phyloP scores from a whole-genome alignment of 1,140 invertebrate genomes.

The Carposina sasakii region DNA sequence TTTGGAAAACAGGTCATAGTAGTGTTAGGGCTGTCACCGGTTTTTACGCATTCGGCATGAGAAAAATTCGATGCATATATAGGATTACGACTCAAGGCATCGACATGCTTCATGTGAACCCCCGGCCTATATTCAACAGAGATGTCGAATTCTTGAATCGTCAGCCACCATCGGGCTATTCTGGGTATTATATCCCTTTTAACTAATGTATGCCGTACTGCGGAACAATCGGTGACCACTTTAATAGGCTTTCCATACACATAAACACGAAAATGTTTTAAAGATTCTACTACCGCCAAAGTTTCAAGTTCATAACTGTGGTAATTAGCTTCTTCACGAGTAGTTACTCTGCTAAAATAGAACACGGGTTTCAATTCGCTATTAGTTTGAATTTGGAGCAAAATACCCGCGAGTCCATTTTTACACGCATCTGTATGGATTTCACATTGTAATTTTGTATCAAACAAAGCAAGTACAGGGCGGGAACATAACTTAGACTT shows the following conservation, averaged over 20 bases:
- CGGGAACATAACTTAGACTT: background rate
- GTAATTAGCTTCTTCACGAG: constrained; percentile 43
- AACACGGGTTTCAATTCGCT: background rate
- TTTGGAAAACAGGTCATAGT: too few species aligned
- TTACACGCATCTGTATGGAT: too few species aligned
- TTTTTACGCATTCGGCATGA: too few species aligned
- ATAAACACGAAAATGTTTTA: constrained; percentile 55
- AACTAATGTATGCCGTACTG: constrained; percentile 18
- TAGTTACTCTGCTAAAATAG: constrained; percentile 6
- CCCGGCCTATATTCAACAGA: constrained; percentile 21
- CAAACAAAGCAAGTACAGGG: constrained; percentile 32
- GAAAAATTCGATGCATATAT: too few species aligned
- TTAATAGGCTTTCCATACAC: constrained; percentile 52
- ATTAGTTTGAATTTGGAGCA: constrained; percentile 3
- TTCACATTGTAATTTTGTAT: constrained; percentile 29
- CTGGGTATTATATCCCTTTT: constrained; percentile 24
- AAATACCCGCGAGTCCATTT: constrained; percentile 12
- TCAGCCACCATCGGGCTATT: constrained; percentile 22
- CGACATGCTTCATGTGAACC: constrained; percentile 38
- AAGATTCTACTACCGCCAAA: constrained; percentile 47
- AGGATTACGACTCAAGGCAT: constrained; percentile 37
- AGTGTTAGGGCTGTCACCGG: too few species aligned
- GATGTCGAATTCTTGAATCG: background rate
- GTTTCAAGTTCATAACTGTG: constrained; percentile 43
- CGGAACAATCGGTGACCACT: constrained; percentile 43